Evolutionary conservation across 2,797 vertebrate genomes (phyloP).

Genomic region (Mergus octosetaceus): DNA sequence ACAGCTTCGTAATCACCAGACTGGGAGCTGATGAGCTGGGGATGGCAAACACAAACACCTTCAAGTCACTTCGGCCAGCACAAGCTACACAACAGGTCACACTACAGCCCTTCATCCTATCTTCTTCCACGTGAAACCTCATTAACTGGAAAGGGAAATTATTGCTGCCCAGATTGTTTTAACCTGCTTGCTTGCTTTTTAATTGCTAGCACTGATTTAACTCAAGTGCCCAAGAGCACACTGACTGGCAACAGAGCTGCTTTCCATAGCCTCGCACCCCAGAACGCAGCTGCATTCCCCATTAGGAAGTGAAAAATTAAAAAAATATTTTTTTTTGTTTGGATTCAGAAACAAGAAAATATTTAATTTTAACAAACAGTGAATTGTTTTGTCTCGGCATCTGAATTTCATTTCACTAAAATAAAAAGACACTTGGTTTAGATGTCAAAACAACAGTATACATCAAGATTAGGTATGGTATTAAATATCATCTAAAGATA

Average conservation of each 20-base stretch:
- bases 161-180: conserved; percentile 7
- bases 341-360: background rate
- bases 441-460: conserved; percentile 16
- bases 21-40: background rate
- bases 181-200: conserved; percentile 8
- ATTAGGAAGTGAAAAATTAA: background rate
- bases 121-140: background rate
- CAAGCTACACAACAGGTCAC: background rate
- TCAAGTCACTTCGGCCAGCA: background rate
- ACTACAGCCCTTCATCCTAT: background rate
- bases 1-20: background rate
- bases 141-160: conserved; percentile 1
- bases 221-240: background rate
- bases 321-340: background rate
- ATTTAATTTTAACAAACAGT: background rate
- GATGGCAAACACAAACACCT: background rate
- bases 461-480: background rate
- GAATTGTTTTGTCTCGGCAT: background rate
- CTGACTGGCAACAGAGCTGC: background rate
- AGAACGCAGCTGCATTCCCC: background rate
- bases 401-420: conserved; percentile 3
- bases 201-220: conserved; percentile 15
- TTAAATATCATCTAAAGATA: background rate
- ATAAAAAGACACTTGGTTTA: conserved; percentile 32
- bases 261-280: background rate